These are phyloP conservation scores for Cydia strobilella DNA, from an alignment of 1,140 invertebrate species.

Conservation along the genomic window DNA sequence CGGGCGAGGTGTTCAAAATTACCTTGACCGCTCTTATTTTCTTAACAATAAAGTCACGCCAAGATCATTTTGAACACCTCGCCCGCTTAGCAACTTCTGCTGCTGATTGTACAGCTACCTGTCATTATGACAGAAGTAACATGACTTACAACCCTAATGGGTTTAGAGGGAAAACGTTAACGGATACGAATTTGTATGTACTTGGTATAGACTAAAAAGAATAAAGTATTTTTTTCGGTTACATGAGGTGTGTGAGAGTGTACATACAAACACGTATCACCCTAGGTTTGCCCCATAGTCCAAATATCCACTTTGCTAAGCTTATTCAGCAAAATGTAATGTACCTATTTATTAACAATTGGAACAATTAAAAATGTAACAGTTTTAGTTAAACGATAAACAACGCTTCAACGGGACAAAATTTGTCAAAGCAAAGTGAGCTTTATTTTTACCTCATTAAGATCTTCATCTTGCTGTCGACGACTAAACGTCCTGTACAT, in stretches of 20 bases:
- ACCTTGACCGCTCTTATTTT: too few relatives aligned
- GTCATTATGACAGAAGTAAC: slow-evolving; percentile 15
- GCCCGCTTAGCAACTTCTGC: too few relatives aligned
- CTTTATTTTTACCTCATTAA: neutral
- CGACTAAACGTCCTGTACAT: neutral
- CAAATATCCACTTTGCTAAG: neutral
- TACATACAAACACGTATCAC: neutral
- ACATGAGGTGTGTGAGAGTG: neutral
- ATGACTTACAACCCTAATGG: neutral
- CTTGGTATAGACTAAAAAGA: neutral
- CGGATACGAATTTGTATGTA: neutral
- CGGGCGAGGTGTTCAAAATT: too few relatives aligned
- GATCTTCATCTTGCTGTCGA: neutral
- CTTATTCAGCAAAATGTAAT: neutral
- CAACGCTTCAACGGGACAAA: slow-evolving; percentile 14
- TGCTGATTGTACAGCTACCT: neutral
- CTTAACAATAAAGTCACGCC: too few relatives aligned
- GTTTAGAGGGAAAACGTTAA: neutral
- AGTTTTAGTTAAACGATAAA: slow-evolving; percentile 23
- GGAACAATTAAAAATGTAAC: slow-evolving; percentile 14
- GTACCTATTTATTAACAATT: slow-evolving; percentile 17
- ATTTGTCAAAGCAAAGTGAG: slow-evolving; percentile 12
- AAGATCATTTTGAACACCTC: too few relatives aligned
- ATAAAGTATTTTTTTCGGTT: neutral
- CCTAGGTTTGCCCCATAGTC: neutral